These are phyloP conservation scores for Cephus spinipes DNA, from an alignment of 2,888 invertebrate genomes.

Conservation along the genomic window DNA sequence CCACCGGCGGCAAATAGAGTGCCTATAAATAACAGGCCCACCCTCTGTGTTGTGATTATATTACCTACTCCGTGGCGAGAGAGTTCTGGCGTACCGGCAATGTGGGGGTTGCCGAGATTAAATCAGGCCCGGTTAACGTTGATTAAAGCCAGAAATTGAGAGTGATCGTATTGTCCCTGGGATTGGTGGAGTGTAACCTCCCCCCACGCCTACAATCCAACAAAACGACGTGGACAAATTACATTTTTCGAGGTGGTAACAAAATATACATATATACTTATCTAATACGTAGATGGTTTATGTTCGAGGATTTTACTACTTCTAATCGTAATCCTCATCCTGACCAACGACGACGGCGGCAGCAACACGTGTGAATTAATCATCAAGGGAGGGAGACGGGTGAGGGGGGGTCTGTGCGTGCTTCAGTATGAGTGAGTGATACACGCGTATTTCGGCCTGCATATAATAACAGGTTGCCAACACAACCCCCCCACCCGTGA, in stretches of 20 bases:
- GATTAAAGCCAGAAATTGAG: constrained; percentile 65
- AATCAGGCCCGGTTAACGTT: constrained; percentile 66
- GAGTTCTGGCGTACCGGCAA: constrained; percentile 41
- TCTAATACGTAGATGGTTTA: background rate
- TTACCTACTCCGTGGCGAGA: constrained; percentile 50
- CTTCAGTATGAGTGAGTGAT: constrained; percentile 38
- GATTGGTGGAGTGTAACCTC: background rate
- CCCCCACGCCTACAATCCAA: constrained; percentile 1
- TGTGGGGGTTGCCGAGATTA: constrained; percentile 49
- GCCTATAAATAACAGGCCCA: constrained; percentile 64
- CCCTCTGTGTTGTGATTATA: constrained; percentile 65
- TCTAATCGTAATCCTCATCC: background rate
- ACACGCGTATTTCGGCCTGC: constrained; percentile 39
- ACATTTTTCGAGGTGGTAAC: background rate
- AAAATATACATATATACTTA: background rate
- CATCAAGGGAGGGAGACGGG: constrained; percentile 38
- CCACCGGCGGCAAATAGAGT: constrained; percentile 49
- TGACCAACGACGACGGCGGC: background rate
- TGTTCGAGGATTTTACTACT: background rate
- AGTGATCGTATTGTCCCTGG: constrained; percentile 56
- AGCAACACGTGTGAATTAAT: constrained; percentile 55
- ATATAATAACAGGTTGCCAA: constrained; percentile 63
- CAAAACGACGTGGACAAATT: background rate
- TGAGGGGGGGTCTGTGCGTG: constrained; percentile 36
- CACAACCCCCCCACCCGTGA: constrained; percentile 37